phyloP scores from a whole-genome alignment of 2,113 vertebrate genomes.

The Eretmochelys imbricata region DNA sequence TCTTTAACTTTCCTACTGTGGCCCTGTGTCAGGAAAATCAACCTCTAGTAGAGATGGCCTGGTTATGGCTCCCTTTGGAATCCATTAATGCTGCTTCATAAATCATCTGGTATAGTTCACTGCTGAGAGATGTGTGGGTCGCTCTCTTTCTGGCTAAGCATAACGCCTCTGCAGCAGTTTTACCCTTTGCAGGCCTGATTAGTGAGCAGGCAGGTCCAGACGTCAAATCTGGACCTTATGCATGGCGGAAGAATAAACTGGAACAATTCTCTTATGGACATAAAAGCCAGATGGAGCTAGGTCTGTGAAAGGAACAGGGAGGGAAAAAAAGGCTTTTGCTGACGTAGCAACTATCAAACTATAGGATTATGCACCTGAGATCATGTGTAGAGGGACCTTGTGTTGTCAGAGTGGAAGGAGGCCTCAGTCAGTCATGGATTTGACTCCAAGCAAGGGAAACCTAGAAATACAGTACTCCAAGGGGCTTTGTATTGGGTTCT shows the following conservation, averaged over 20 bases:
- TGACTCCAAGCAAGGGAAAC: neutral
- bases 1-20: neutral
- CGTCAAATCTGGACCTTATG: neutral
- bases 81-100: neutral
- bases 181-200: accelerated
- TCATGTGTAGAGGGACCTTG: neutral
- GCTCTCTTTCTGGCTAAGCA: neutral
- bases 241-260: accelerated
- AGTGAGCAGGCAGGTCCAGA: neutral
- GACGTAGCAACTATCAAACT: neutral
- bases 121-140: accelerated
- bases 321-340: neutral
- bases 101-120: neutral
- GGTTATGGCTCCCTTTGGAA: neutral
- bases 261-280: accelerated
- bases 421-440: neutral
- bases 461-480: neutral
- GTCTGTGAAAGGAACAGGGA: neutral
- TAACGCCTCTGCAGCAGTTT: accelerated
- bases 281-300: accelerated
- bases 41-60: neutral
- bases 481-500: neutral
- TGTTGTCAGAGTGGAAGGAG: neutral
- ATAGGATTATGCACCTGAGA: neutral
- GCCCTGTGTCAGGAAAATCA: neutral